phyloP scores from a whole-genome alignment of 1,140 invertebrate genomes.

The Portunus trituberculatus region DNA sequence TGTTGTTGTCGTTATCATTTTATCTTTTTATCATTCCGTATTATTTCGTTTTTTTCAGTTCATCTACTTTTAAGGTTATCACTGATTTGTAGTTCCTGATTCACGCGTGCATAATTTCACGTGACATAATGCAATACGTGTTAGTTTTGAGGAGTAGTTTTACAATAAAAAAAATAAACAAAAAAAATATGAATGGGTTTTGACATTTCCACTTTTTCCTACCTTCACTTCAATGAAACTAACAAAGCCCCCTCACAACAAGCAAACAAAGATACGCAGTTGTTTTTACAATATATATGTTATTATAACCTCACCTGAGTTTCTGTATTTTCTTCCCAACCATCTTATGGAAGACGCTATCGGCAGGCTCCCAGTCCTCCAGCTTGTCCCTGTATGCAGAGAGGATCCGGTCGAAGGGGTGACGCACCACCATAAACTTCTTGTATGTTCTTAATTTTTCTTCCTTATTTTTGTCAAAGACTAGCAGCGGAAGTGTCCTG shows the following conservation, averaged over 20 bases:
- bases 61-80: too few species aligned
- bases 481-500: slow-evolving; percentile 16
- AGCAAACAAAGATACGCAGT: background rate
- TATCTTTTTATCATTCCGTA: background rate
- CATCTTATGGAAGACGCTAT: slow-evolving; percentile 40
- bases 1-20: background rate
- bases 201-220: too few species aligned
- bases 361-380: background rate
- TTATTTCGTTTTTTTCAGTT: background rate
- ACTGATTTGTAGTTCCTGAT: too few species aligned
- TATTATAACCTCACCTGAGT: background rate
- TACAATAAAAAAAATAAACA: too few species aligned
- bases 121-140: too few species aligned
- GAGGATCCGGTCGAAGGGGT: slow-evolving; percentile 55
- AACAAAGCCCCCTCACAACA: background rate
- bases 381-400: slow-evolving; percentile 59
- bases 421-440: slow-evolving; percentile 52
- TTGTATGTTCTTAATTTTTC: slow-evolving; percentile 43
- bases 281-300: background rate
- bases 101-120: too few species aligned
- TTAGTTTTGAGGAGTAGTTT: too few species aligned
- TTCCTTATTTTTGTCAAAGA: background rate
- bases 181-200: too few species aligned
- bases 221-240: background rate
- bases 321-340: slow-evolving; percentile 36